Evolutionary conservation across 2,888 invertebrate species (phyloP).

Genomic region (Amiota minor): DNA sequence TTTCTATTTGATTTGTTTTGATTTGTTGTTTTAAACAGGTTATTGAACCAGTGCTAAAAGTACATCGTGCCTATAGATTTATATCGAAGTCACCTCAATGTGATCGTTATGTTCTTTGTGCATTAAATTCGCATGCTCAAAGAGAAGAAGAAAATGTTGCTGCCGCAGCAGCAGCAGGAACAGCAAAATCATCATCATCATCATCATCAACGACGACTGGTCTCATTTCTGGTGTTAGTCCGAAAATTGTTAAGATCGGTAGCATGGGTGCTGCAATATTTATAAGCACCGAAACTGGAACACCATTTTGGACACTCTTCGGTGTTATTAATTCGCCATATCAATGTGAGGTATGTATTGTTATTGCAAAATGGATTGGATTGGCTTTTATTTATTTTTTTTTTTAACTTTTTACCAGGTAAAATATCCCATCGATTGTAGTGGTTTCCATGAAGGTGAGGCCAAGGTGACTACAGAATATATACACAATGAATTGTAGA

Average conservation of each 20-base stretch:
- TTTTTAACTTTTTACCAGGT: conserved; percentile 50
- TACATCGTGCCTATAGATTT: conserved; percentile 86
- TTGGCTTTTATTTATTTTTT: conserved; percentile 10
- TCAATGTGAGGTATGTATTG: conserved; percentile 80
- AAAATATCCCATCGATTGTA: conserved; percentile 81
- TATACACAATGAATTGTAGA: conserved; percentile 85
- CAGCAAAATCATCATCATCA: conserved; percentile 71
- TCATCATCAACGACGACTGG: conserved; percentile 64
- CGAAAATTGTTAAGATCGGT: conserved; percentile 81
- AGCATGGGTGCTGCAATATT: conserved; percentile 86
- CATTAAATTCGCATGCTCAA: conserved; percentile 80
- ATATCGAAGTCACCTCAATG: conserved; percentile 81
- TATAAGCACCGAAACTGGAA: conserved; percentile 82
- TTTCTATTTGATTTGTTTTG: conserved; percentile 33
- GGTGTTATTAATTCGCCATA: conserved; percentile 82
- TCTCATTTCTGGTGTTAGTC: conserved; percentile 80
- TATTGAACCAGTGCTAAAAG: conserved; percentile 86
- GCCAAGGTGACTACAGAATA: conserved; percentile 87
- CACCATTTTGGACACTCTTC: conserved; percentile 86
- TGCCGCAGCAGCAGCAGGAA: conserved; percentile 72
- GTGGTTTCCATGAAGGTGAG: conserved; percentile 87
- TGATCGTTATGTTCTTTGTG: conserved; percentile 85
- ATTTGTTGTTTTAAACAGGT: conserved; percentile 72
- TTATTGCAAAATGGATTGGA: background rate
- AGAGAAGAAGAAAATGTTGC: conserved; percentile 67